These are phyloP conservation scores for Crypturellus tataupa DNA, from an alignment of 2,797 vertebrate genomes.

Conservation along the genomic window DNA sequence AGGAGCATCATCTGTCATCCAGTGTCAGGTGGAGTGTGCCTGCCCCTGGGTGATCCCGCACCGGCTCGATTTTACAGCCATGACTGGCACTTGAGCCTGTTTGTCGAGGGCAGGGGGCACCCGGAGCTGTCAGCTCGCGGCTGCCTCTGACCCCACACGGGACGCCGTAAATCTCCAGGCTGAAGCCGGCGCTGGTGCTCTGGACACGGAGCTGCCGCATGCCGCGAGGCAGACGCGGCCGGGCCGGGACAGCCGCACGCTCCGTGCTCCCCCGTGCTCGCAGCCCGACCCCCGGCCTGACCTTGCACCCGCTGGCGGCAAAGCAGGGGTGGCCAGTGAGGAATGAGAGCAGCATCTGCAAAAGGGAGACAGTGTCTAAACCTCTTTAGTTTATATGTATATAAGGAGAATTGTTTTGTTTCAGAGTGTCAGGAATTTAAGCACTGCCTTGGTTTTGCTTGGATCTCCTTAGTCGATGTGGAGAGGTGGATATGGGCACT, in stretches of 20 bases:
- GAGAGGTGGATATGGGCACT: background rate
- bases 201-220: background rate
- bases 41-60: conserved; percentile 5
- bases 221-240: fast-evolving
- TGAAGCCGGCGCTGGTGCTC: background rate
- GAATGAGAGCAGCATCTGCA: background rate
- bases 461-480: background rate
- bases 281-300: fast-evolving
- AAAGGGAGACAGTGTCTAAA: background rate
- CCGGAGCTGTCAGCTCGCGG: background rate
- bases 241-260: no score
- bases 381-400: background rate
- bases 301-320: fast-evolving
- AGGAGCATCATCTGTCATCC: conserved; percentile 7
- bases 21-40: conserved; percentile 38
- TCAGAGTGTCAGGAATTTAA: background rate
- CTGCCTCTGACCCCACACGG: background rate
- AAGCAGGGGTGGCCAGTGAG: background rate
- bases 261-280: no score
- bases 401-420: background rate
- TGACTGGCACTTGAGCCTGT: conserved; percentile 69
- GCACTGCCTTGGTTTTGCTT: background rate
- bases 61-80: conserved; percentile 30
- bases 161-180: conserved; percentile 31
- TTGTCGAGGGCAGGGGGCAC: conserved; percentile 55